Percentiles rank a stretch among this genome's conserved stretches.
Evolutionary conservation across 64 coral and sea anemone species (phyloP).

Genomic region (Montipora efflorescens): DNA sequence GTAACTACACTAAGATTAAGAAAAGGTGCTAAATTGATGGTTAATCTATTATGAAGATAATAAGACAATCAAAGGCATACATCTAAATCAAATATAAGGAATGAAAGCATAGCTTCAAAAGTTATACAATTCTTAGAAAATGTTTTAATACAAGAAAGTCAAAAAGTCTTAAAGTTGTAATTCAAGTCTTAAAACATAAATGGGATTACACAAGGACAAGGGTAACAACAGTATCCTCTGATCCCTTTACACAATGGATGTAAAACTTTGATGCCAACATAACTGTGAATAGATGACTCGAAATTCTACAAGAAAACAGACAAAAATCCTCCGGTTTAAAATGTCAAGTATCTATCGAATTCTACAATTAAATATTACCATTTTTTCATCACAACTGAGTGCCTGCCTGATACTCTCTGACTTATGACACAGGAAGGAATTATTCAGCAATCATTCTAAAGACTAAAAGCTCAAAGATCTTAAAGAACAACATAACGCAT

Average conservation of each 20-base stretch:
- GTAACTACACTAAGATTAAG: not conserved
- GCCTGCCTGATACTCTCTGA: not conserved
- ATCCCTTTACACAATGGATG: not conserved
- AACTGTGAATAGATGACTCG: not conserved
- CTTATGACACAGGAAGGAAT: not conserved
- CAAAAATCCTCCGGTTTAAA: not conserved
- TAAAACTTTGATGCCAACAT: not conserved
- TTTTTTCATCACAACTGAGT: constrained; percentile 9
- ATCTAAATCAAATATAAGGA: not conserved
- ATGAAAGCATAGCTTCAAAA: not conserved
- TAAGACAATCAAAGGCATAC: not conserved
- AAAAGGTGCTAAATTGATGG: not conserved
- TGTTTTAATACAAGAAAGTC: not conserved
- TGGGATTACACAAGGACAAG: not conserved
- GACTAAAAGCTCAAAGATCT: not conserved
- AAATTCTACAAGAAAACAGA: not conserved
- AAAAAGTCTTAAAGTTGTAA: too few relatives aligned
- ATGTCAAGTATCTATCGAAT: not conserved
- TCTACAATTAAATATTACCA: not conserved
- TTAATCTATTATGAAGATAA: not conserved
- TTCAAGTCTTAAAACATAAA: not conserved
- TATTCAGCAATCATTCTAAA: not conserved
- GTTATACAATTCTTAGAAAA: not conserved
- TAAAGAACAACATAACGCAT: not conserved
- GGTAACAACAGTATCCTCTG: not conserved